Evolutionary conservation across 2,888 invertebrate genomes (phyloP), one percentile per base, ranked within the genome.

Genomic region (Cephus rjabovi): DNA sequence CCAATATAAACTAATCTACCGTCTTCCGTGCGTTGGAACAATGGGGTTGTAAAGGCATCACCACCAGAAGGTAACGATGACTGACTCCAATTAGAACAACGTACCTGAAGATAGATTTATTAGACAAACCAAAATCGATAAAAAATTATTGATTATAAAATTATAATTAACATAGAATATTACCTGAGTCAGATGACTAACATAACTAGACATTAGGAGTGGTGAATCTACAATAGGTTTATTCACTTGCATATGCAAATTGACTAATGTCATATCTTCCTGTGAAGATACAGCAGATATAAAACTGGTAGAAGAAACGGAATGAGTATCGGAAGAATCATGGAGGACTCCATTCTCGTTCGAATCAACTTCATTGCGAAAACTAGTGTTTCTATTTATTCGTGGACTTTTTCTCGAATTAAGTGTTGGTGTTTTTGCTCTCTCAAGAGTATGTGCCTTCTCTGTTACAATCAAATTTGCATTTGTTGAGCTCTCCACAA

Each of bases 211-310:
- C 97, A 99, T 98, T 0, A 99, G 93, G 76, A 99, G 93, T 0
- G 98, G 98, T 0, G 98, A 98, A 87, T 98, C 97, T 11, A 97
- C 95, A 82, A 99, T 98, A 0, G 98, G 97, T 85, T 95, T 94
- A 90, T 97, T 97, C 35, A 98, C 96, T 93, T 99, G 98, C 95
- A 97, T 97, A 88, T 98, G 98, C 30, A 99, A 93, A 92, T 98
- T 98, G 0, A 99, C 97, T 77, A 98, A 92, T 0, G 97, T 97
- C 92, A 97, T 95, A 89, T 98, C 98, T 92, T 98, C 98, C 90
- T 98, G 98, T 15, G 97, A 98, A 0, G 97, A 98, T 83, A 97
- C 95, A 4, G 98, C 98, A 0, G 98, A 98, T 85, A 96, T 97
- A 86, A 97, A 97, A 0, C 97, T 97, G 1, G 95, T 96, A 35